Base-by-base conservation (phyloP, 2,113 vertebrate genomes). In the Leucopsar rothschildi region DNA sequence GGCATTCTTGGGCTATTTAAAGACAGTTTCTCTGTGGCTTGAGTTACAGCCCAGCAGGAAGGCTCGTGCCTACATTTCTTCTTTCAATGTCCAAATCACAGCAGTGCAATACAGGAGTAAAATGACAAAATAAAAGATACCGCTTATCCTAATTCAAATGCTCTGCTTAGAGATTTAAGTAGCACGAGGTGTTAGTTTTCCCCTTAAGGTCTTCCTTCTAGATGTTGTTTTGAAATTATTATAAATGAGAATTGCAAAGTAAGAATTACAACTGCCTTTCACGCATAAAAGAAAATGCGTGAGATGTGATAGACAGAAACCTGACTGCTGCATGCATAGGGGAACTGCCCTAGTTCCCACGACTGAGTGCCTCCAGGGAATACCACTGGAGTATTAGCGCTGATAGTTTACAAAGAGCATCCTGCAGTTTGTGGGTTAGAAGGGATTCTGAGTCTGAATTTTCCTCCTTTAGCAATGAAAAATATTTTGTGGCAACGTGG, bases 1-100 rank as follows among this genome's bases (percentile, higher is more conserved):
- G 73, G 31, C 70, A 37, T 45, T 57, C 61, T 44, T 61, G 83
- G n/a, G 73, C 91, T 96, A 84, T 92, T 92, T 73, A 90, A 93
- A 93, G 86, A 42, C 11, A 5, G 10, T 19, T 14, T 88, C 15
- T 60, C 33, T 12, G 65, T 25, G 73, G 72, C 37, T 47, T 45
- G 44, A 82, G 35, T 45, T 91, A 12, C 50, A 20, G 64, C 44
- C 11, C 56, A 33, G 5, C 0, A 16, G 19, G 3, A 60, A 80
- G 12, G 16, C 31, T 21, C 11, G 11, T 18, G 5, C 80, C 52
- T 21, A 0, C 15, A 1, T 53, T 64, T 37, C 33, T 61, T 15
- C 37, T 71, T 25, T 24, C 11, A 44, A 13, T 4, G 17, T 15
- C 25, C 1, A 1, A n/a, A 10, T 78, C 63, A 13, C 9, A 77